Percentiles rank a stretch among this genome's conserved stretches.
These are phyloP conservation scores for Hydrocynus forskahlii DNA, from an alignment of 2,797 vertebrate genomes.

Conservation along the genomic window DNA sequence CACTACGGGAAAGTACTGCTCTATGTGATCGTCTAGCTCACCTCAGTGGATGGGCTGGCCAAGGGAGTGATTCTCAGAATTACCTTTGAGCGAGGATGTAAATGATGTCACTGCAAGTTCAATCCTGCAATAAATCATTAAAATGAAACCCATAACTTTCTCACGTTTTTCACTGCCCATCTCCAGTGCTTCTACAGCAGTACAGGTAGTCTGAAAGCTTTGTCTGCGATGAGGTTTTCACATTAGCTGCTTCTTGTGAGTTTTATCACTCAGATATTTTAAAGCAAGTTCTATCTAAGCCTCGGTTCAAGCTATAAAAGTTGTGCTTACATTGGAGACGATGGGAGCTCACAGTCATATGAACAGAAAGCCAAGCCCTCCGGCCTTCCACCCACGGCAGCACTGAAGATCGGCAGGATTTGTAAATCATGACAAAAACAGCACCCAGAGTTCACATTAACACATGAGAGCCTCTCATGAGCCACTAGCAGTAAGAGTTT, in stretches of 20 bases:
- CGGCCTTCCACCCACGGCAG: neutral
- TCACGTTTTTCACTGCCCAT: neutral
- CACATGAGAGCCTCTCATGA: constrained; percentile 32
- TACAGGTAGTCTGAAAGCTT: neutral
- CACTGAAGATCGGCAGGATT: constrained; percentile 27
- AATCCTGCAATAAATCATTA: too few species aligned
- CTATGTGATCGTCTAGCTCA: too few species aligned
- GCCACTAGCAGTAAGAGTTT: constrained; percentile 45
- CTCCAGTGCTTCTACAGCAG: neutral
- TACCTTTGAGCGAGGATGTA: too few species aligned
- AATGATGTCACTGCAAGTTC: too few species aligned
- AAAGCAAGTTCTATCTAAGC: neutral
- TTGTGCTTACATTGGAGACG: neutral
- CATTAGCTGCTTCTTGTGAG: constrained; percentile 14
- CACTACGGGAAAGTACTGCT: too few species aligned
- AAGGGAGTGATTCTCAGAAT: too few species aligned
- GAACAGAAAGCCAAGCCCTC: neutral
- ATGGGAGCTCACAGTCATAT: neutral
- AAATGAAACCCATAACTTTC: too few species aligned
- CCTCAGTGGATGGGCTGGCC: too few species aligned
- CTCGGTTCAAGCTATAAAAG: neutral
- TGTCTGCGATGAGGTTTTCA: neutral
- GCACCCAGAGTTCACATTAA: constrained; percentile 46
- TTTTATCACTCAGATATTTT: neutral
- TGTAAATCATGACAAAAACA: constrained; percentile 51